These are phyloP conservation scores for Lithophane semibrunnea DNA, from an alignment of 2,888 invertebrate genomes.

Conservation along the genomic window DNA sequence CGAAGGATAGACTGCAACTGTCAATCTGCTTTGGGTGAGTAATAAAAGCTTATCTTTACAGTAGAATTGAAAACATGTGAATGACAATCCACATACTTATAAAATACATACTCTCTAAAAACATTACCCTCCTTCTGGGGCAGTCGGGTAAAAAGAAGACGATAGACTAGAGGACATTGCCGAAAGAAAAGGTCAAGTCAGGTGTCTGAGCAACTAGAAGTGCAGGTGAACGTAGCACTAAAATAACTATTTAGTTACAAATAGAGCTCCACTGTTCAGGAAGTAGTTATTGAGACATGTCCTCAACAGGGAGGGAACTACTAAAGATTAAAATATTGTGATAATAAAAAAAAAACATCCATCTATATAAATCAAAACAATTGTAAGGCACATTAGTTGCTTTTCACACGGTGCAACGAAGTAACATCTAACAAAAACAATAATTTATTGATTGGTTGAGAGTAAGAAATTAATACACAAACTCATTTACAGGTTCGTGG, in stretches of 20 bases:
- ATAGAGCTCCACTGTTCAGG: background rate
- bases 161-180: background rate
- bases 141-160: background rate
- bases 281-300: background rate
- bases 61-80: background rate
- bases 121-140: too few relatives aligned
- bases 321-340: background rate
- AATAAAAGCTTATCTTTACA: background rate
- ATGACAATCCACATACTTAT: background rate
- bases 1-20: slow-evolving; percentile 93
- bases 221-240: background rate
- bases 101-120: background rate
- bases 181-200: background rate
- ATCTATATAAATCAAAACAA: background rate
- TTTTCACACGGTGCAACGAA: background rate
- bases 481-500: slow-evolving; percentile 90
- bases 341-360: background rate
- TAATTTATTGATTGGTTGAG: background rate
- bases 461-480: background rate
- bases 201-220: background rate
- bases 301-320: background rate
- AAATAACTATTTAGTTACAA: background rate
- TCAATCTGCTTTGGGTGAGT: slow-evolving; percentile 94
- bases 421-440: background rate
- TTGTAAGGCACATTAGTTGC: background rate